A percentile compares a stretch with the other conserved stretches of the same genome.
Evolutionary conservation across 2,113 vertebrate species (phyloP).

Genomic region (Paradoxurus hermaphroditus): DNA sequence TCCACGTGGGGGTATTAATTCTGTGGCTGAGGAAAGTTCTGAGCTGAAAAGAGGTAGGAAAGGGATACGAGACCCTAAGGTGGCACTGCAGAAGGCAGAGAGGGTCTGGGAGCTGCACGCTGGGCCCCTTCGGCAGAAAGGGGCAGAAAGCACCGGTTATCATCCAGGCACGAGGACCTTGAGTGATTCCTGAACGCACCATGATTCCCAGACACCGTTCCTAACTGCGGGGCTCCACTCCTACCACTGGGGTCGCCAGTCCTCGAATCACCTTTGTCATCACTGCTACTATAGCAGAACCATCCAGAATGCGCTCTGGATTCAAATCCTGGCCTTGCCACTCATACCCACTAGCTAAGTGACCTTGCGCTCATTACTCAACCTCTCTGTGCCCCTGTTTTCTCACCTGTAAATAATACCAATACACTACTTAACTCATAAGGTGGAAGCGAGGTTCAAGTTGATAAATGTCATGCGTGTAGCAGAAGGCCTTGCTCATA

Average conservation of each 20-base stretch:
- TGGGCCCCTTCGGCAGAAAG: neutral
- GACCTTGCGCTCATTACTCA: neutral
- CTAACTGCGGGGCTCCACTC: neutral
- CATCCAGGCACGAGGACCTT: fast-evolving
- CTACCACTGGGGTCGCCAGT: fast-evolving
- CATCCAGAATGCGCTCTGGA: neutral
- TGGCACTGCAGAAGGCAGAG: neutral
- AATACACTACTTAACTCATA: neutral
- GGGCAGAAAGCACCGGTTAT: neutral
- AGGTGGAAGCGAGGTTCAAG: neutral
- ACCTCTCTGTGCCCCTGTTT: neutral
- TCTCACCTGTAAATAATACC: neutral
- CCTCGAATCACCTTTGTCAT: neutral
- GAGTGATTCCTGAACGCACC: neutral
- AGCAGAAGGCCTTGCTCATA: neutral
- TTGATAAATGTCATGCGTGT: neutral
- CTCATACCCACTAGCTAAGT: neutral
- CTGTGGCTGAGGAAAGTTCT: neutral
- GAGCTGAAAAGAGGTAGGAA: neutral
- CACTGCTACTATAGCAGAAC: neutral
- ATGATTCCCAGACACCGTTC: neutral
- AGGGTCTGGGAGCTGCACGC: fast-evolving
- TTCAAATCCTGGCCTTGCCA: neutral
- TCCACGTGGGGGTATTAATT: fast-evolving
- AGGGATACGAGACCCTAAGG: neutral